phyloP scores from a whole-genome alignment of 2,888 invertebrate genomes.

The Lucinisca nassula region DNA sequence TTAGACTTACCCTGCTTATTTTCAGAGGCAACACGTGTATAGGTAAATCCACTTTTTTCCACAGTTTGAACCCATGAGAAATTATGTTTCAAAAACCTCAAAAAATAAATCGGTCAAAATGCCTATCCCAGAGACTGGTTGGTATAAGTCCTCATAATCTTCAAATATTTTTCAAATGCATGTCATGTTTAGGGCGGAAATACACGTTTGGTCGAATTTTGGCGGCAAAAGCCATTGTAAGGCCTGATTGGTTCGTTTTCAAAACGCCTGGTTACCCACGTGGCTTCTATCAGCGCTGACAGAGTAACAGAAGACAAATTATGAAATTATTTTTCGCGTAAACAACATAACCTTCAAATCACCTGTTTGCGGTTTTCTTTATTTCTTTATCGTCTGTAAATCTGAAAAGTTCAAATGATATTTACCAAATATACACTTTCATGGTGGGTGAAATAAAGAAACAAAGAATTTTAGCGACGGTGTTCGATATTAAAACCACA shows the following conservation, averaged over 20 bases:
- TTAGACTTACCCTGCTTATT: too few relatives aligned
- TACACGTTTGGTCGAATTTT: neutral
- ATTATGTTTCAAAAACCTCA: too few relatives aligned
- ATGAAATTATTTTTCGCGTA: neutral
- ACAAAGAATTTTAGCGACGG: neutral
- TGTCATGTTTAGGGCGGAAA: too few relatives aligned
- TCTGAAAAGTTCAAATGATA: slow-evolving; percentile 1
- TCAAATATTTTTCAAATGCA: too few relatives aligned
- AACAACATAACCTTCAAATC: slow-evolving; percentile 10
- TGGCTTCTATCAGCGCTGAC: too few relatives aligned
- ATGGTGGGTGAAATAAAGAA: neutral
- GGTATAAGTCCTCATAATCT: too few relatives aligned
- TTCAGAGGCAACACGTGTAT: too few relatives aligned
- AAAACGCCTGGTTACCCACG: neutral
- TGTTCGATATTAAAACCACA: too few relatives aligned
- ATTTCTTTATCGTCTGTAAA: neutral
- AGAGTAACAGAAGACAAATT: neutral
- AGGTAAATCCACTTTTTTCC: too few relatives aligned
- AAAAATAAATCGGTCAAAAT: too few relatives aligned
- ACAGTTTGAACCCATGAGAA: too few relatives aligned
- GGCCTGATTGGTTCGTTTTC: neutral
- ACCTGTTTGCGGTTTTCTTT: slow-evolving; percentile 13
- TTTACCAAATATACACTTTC: slow-evolving; percentile 11
- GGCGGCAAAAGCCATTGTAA: neutral
- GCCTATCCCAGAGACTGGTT: too few relatives aligned